phyloP scores from a whole-genome alignment of 30 jellyfish, hydroid and myxozoan species.

The Aurelia aurita complex sp. Pacific region DNA sequence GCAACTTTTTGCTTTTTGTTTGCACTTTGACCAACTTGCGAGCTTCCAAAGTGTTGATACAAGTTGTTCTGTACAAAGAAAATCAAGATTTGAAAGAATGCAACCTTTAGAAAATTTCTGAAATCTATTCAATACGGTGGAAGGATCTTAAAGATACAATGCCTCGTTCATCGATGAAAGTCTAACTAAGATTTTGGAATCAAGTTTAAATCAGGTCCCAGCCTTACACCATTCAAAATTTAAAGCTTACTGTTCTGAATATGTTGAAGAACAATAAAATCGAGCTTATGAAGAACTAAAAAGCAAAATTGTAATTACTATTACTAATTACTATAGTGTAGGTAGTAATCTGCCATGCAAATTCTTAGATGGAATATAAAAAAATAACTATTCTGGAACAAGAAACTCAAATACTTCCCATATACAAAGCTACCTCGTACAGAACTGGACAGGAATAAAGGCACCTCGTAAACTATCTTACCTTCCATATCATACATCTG shows the following conservation, averaged over 20 bases:
- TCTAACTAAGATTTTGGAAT: neutral
- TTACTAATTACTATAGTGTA: too few species aligned
- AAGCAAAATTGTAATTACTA: too few species aligned
- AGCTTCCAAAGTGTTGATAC: conserved; percentile 53
- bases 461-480: neutral
- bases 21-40: conserved; percentile 68
- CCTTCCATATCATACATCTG: conserved; percentile 58
- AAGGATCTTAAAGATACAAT: neutral
- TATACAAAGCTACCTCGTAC: too few species aligned
- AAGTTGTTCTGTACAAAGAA: conserved; percentile 36
- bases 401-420: too few species aligned
- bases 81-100: neutral
- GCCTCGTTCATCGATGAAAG: neutral
- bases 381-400: too few species aligned
- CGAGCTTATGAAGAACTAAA: too few species aligned
- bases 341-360: too few species aligned
- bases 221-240: neutral
- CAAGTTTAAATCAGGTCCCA: neutral
- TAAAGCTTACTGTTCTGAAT: too few species aligned
- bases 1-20: conserved; percentile 62
- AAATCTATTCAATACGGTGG: too few species aligned
- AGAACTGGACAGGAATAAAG: neutral
- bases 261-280: too few species aligned
- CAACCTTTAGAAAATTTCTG: too few species aligned
- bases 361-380: too few species aligned